Evolutionary conservation across 2,797 vertebrate species (phyloP).

Genomic region (Zalophus californianus): DNA sequence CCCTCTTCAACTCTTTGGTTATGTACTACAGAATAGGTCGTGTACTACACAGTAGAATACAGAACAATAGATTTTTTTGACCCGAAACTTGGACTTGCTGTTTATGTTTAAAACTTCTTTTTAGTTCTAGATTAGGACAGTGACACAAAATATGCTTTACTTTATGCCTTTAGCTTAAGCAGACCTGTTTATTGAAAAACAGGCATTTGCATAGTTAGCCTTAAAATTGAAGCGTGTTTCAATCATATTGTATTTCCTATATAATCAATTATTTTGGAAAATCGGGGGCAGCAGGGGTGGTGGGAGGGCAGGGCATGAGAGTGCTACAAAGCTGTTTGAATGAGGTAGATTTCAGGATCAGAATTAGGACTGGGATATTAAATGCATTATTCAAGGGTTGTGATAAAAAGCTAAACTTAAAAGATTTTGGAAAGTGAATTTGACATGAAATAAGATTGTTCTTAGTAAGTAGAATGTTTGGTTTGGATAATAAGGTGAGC

Average conservation of each 20-base stretch:
- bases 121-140: not conserved
- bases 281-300: not conserved
- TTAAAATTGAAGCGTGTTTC: slow-evolving; percentile 25
- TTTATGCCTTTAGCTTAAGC: slow-evolving; percentile 11
- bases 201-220: not conserved
- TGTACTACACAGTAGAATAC: not conserved
- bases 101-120: slow-evolving; percentile 46
- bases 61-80: not conserved
- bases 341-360: slow-evolving; percentile 19
- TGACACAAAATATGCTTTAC: not conserved
- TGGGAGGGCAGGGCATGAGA: not conserved
- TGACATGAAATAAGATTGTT: slow-evolving; percentile 39
- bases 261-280: not conserved
- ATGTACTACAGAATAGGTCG: not conserved
- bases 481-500: slow-evolving; percentile 27
- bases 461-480: slow-evolving; percentile 45
- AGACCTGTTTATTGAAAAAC: not conserved
- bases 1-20: not conserved
- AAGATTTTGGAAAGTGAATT: slow-evolving; percentile 48
- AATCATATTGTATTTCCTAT: not conserved
- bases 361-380: slow-evolving; percentile 38
- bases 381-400: slow-evolving; percentile 26
- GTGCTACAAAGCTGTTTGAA: not conserved
- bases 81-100: not conserved
- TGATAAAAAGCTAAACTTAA: slow-evolving; percentile 37